Evolutionary conservation across 2,888 invertebrate genomes (phyloP), one percentile per base, ranked within the genome.

Genomic region (Dexiosoma caninum): DNA sequence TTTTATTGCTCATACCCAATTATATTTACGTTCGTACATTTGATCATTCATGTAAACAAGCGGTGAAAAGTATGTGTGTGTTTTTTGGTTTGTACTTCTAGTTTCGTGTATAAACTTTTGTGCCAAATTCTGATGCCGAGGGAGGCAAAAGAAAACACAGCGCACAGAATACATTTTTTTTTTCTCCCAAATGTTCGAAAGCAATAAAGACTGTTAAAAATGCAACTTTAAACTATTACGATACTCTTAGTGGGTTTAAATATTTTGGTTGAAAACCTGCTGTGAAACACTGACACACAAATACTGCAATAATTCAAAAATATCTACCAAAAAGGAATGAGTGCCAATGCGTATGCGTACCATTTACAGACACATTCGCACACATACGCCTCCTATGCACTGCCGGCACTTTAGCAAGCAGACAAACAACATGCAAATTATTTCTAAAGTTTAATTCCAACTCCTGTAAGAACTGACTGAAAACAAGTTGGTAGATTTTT

Each of bases 361-460:
- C 49, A 55, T 55, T 27, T 2, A 14, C 8, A 10, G 21, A 49
- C 16, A 40, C 21, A 16, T 27, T 3, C 27, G 12, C 14, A 10
- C 2, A 0, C 37, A 35, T 12, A 19, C 46, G 37, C n/a, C 16
- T 42, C 1, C 27, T 19, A 2, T 1, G 10, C 14, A 16, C 8
- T 16, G 10, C 30, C 16, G 27, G 4, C 6, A 27, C 27, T 27
- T 27, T 27, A 27, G 27, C 6, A 27, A 27, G 6, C 6, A 27
- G 4, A 10, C 53, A 19, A 7, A 16, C 16, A 16, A 12, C 46
- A 49, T 49, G 49, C 12, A 59, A 49, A 74, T 62, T 59, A 76
- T 71, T 67, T 32, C 53, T 14, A 55, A 51, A 72, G 46, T 57
- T 60, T 76, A 80, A 67, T 80, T 80, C 55, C 35, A 80, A 80